phyloP scores from a whole-genome alignment of 2,888 invertebrate genomes.

The Mamestra brassicae region DNA sequence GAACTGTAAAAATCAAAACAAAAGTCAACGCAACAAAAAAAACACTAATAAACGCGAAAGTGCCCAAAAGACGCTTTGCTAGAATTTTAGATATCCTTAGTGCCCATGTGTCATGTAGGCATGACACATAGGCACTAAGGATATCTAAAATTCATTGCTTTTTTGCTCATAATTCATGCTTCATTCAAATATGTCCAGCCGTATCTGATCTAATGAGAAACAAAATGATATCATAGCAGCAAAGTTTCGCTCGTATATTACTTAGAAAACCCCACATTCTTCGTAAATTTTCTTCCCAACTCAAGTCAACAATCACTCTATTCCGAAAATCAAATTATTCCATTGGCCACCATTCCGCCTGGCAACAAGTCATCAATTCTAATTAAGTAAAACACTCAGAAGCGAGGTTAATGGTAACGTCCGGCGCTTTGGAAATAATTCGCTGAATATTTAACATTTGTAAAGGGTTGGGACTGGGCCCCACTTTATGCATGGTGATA shows the following conservation, averaged over 20 bases:
- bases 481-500: conserved; percentile 7
- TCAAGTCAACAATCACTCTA: conserved; percentile 27
- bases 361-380: conserved; percentile 52
- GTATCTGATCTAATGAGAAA: not conserved
- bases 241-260: not conserved
- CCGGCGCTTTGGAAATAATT: conserved; percentile 43
- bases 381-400: conserved; percentile 55
- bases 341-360: not conserved
- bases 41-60: no score
- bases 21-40: no score
- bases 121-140: no score
- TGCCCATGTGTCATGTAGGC: no score
- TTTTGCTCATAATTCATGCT: no score
- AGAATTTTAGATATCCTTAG: no score
- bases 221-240: not conserved
- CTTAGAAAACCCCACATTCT: no score
- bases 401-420: conserved; percentile 27
- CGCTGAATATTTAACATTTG: conserved; percentile 57
- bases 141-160: no score
- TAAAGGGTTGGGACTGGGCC: conserved; percentile 21
- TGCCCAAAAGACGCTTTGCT: no score
- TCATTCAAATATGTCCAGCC: not conserved
- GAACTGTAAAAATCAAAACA: no score
- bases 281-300: not conserved
- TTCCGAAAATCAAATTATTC: conserved; percentile 26